phyloP scores from a whole-genome alignment of 2,888 invertebrate species.

The Podabrus alpinus region DNA sequence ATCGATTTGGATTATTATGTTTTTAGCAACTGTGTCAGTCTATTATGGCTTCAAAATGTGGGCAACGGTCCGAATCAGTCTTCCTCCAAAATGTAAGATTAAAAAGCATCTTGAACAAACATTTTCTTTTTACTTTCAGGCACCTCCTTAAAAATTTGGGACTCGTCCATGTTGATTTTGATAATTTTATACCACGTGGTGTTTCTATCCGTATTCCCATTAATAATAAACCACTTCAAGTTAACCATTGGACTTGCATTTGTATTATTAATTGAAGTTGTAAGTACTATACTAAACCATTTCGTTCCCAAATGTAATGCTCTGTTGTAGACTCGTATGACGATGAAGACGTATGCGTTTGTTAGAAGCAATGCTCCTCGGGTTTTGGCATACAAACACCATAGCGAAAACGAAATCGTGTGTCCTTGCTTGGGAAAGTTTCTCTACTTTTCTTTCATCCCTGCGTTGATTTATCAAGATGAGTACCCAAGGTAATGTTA shows the following conservation, averaged over 20 bases:
- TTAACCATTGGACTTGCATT: neutral
- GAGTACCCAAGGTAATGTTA: constrained; percentile 75
- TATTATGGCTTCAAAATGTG: constrained; percentile 58
- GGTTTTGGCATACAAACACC: constrained; percentile 60
- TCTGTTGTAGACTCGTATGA: constrained; percentile 66
- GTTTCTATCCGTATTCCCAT: neutral
- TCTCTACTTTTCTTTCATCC: constrained; percentile 85
- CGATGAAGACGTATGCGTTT: constrained; percentile 89
- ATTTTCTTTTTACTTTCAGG: neutral
- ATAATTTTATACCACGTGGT: neutral
- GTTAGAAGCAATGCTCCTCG: constrained; percentile 71
- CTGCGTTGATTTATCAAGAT: constrained; percentile 84
- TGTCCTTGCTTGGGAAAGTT: constrained; percentile 72
- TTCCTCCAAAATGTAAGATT: constrained; percentile 50
- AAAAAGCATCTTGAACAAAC: neutral
- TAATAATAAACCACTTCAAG: neutral
- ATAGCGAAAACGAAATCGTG: constrained; percentile 52
- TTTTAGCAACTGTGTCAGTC: constrained; percentile 52
- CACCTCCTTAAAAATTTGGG: neutral
- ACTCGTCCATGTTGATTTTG: neutral
- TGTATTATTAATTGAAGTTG: constrained; percentile 1
- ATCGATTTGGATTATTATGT: constrained; percentile 61
- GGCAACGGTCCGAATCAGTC: constrained; percentile 50
- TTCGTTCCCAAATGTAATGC: neutral
- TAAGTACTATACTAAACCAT: neutral